Evolutionary conservation across 37 sponge, comb jelly and placozoan species (phyloP), one percentile per base, ranked within the genome.

Genomic region (Petrosia ficiformis): DNA sequence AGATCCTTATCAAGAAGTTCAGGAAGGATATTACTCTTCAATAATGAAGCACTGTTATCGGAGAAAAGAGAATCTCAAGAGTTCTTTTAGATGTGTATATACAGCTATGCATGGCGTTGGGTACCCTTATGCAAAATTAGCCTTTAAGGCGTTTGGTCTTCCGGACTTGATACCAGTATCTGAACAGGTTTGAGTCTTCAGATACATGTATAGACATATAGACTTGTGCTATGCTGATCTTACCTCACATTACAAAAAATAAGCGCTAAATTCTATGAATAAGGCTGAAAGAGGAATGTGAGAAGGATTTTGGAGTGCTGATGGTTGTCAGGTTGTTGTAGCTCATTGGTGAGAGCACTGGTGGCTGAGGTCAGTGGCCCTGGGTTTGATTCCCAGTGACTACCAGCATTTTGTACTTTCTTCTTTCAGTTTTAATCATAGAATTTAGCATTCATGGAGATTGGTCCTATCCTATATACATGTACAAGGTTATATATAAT

Each of bases 51-150:
- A 81, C 57, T 84, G 90, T 65, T 70, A 60, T 68, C 79, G 86
- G 73, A 61, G 35, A 29, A 54, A 77, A 4, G 28, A 34, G 5
- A 84, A 78, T 44, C 39, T 39, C 3, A 16, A 56, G 41, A 44
- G 59, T 25, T 67, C 81, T 19, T 25, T 86, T 14, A 91, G 72
- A 67, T 84, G 93, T 66, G 80, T 84, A 0, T 99, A 96, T 75
- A 95, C 94, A 22, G 87, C 99, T 21, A 95, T 99, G 96, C 99
- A 99, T 63, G 99, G 99, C 24, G 99, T 99, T 34, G 99, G 99
- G 0, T 77, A 76, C 28, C 68, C 79, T 70, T 87, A 91, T 57
- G 87, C 86, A 29, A 60, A 69, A 40, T 42, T 73, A 39, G 90
- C 93, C 25, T 95, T 99, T 63, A 14, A 70, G 14, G 83, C 74